These are phyloP conservation scores for Drosophila ironensis DNA, from an alignment of 1,140 invertebrate genomes.

Conservation along the genomic window DNA sequence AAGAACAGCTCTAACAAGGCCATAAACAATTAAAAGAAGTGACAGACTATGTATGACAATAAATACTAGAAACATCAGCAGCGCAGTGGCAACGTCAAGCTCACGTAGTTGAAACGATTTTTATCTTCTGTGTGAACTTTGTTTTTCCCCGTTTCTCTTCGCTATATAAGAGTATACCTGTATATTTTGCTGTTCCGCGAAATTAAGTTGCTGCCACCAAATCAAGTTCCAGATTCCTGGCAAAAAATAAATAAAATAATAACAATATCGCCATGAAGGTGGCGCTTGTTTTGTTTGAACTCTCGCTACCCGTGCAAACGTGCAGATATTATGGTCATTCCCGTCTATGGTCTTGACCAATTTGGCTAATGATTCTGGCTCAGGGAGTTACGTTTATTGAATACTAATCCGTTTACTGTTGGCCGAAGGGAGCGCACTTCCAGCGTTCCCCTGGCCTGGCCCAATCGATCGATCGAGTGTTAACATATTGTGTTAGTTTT, in stretches of 20 bases:
- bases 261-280: slow-evolving; percentile 16
- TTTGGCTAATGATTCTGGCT: slow-evolving; percentile 45
- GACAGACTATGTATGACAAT: slow-evolving; percentile 70
- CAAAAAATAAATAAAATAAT: slow-evolving; percentile 5
- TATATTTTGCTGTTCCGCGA: slow-evolving; percentile 27
- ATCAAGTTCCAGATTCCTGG: slow-evolving; percentile 14
- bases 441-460: background rate
- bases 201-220: slow-evolving; percentile 25
- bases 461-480: slow-evolving; percentile 11
- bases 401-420: slow-evolving; percentile 25
- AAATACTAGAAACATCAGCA: slow-evolving; percentile 44
- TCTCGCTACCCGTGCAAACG: slow-evolving; percentile 1
- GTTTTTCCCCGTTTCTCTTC: slow-evolving; percentile 20
- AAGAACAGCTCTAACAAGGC: slow-evolving; percentile 38
- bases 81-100: slow-evolving; percentile 20
- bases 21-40: slow-evolving; percentile 76
- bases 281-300: slow-evolving; percentile 46
- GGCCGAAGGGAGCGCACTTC: slow-evolving; percentile 1
- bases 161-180: slow-evolving; percentile 2
- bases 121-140: slow-evolving; percentile 62
- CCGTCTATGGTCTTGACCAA: slow-evolving; percentile 36
- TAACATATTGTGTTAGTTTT: slow-evolving; percentile 16
- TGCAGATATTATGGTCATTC: slow-evolving; percentile 13
- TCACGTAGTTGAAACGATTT: slow-evolving; percentile 48
- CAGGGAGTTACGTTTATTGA: slow-evolving; percentile 34